Evolutionary conservation across 2,113 vertebrate species (phyloP).

Genomic region (Coregonus clupeaformis): DNA sequence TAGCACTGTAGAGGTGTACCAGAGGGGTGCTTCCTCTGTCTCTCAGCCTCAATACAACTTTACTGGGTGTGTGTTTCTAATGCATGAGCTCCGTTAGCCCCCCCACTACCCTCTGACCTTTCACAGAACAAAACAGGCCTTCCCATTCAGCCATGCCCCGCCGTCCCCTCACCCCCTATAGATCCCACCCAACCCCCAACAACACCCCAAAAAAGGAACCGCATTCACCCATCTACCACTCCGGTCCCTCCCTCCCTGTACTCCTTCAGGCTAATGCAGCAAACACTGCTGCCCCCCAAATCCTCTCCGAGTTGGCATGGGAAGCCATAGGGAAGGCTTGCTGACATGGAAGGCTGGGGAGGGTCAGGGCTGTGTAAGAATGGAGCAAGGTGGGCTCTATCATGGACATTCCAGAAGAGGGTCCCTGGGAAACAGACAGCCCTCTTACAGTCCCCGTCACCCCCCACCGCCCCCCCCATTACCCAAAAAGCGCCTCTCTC

Average conservation of each 20-base stretch:
- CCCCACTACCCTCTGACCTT: slow-evolving; percentile 24
- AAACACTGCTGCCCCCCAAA: too few species aligned
- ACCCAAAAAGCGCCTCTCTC: slow-evolving; percentile 8
- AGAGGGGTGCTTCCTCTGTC: slow-evolving; percentile 6
- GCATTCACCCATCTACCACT: too few species aligned
- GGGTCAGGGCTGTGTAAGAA: slow-evolving; percentile 10
- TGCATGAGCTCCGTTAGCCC: slow-evolving; percentile 9
- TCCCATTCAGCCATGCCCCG: slow-evolving; percentile 36
- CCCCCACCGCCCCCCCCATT: background rate
- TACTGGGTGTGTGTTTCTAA: background rate
- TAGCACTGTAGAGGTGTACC: too few species aligned
- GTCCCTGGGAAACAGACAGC: slow-evolving; percentile 41
- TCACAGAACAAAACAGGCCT: slow-evolving; percentile 39
- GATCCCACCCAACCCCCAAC: slow-evolving; percentile 33
- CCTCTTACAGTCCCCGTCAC: slow-evolving; percentile 33
- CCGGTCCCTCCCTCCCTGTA: too few species aligned
- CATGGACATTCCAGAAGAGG: slow-evolving; percentile 45
- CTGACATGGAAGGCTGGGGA: background rate
- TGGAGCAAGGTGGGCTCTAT: slow-evolving; percentile 41
- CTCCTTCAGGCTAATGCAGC: too few species aligned
- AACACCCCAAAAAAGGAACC: background rate
- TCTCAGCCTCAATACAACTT: too few species aligned
- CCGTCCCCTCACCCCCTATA: slow-evolving; percentile 13
- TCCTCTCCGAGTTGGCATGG: too few species aligned
- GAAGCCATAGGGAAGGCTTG: background rate